phyloP scores from a whole-genome alignment of 2,888 invertebrate genomes.

The Perizoma affinitatum region DNA sequence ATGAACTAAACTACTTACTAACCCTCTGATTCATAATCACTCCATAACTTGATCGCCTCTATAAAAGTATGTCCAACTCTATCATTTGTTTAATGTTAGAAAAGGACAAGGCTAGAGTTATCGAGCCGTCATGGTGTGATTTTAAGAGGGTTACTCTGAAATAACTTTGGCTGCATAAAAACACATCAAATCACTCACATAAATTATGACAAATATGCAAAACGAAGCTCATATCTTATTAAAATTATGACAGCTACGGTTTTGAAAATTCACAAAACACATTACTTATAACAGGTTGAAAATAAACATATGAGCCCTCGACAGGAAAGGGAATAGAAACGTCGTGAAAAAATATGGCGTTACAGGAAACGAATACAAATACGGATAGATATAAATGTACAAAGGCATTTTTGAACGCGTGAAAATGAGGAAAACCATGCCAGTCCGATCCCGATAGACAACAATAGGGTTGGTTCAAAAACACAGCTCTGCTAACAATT shows the following conservation, averaged over 20 bases:
- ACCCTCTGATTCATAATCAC: too few species aligned
- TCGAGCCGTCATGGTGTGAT: too few species aligned
- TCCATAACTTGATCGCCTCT: too few species aligned
- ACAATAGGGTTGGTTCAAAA: constrained; percentile 45
- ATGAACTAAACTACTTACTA: too few species aligned
- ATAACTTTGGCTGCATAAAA: not conserved
- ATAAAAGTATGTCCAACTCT: too few species aligned
- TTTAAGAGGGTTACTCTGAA: not conserved
- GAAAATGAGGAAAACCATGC: constrained; percentile 78
- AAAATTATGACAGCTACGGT: constrained; percentile 37
- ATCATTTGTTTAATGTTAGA: too few species aligned
- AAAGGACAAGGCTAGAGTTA: too few species aligned
- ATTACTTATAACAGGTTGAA: constrained; percentile 40
- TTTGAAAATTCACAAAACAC: constrained; percentile 39
- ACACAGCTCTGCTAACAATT: too few species aligned
- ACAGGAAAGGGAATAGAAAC: constrained; percentile 58
- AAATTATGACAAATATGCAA: constrained; percentile 5
- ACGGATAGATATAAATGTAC: constrained; percentile 78
- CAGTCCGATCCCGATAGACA: constrained; percentile 55
- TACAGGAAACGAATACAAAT: constrained; percentile 81
- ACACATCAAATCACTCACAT: not conserved
- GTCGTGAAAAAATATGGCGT: constrained; percentile 73
- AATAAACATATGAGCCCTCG: constrained; percentile 45
- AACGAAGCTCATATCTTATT: constrained; percentile 12
- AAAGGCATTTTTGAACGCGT: constrained; percentile 62